Conservation (phyloP, 1,140 invertebrate species). For the Tyrophagus putrescentiae region DNA sequence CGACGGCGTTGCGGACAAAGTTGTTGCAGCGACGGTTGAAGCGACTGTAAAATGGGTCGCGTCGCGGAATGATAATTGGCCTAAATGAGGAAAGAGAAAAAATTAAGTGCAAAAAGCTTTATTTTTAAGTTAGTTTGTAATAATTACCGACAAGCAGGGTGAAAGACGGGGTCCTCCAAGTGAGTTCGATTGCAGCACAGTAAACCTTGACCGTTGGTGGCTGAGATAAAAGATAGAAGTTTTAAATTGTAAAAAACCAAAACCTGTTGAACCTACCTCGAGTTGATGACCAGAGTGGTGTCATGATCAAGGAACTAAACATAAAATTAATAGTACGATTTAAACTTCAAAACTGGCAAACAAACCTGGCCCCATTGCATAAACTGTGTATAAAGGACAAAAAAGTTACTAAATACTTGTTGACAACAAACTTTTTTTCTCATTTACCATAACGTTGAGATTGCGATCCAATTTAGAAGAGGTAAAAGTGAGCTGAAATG, state of each 20-base stretch:
- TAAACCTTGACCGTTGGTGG: constrained; percentile 24
- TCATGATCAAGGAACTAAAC: constrained; percentile 34
- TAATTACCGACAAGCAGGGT: constrained; percentile 28
- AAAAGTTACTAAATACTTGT: no score
- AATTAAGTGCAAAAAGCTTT: no score
- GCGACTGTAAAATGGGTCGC: constrained; percentile 27
- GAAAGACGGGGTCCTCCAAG: neutral
- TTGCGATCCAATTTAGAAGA: neutral
- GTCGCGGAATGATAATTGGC: constrained; percentile 25
- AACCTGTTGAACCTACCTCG: constrained; percentile 5
- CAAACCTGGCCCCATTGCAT: constrained; percentile 50
- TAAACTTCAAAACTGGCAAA: no score
- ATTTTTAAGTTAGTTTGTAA: no score
- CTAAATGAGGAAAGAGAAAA: no score
- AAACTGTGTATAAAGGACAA: no score
- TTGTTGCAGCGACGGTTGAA: constrained; percentile 26
- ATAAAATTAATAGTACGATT: no score
- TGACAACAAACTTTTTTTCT: neutral
- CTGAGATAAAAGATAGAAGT: constrained; percentile 2
- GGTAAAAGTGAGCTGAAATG: neutral
- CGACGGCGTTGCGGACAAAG: constrained; percentile 26
- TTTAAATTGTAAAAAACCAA: neutral
- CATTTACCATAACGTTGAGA: neutral
- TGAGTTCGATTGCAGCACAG: constrained; percentile 27
- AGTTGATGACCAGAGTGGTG: constrained; percentile 21